These are phyloP conservation scores for Steinernema scapterisci DNA, from an alignment of 2,888 invertebrate species.

Conservation along the genomic window DNA sequence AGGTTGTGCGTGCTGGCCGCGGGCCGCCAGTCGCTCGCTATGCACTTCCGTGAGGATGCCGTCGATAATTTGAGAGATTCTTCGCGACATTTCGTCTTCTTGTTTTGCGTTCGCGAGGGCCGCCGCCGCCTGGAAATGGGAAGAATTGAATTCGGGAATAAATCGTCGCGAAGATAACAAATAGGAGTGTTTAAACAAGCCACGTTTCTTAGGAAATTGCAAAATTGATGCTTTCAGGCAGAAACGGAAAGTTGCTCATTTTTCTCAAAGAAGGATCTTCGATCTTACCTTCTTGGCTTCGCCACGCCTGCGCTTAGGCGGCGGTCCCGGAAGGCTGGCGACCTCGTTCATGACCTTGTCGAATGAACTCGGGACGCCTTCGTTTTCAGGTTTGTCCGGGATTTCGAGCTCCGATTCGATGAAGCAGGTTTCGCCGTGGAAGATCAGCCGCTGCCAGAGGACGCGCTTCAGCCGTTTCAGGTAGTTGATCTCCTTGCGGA, in stretches of 20 bases:
- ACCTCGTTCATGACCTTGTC: slow-evolving; percentile 24
- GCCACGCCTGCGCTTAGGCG: not conserved
- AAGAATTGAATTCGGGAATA: not conserved
- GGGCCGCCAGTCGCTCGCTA: not conserved
- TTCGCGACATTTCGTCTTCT: not conserved
- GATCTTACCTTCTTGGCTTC: slow-evolving; percentile 9
- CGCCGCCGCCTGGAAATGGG: not conserved
- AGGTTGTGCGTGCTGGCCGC: not conserved
- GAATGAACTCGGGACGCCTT: not conserved
- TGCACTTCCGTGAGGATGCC: slow-evolving; percentile 6
- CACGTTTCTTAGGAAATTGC: too few relatives aligned
- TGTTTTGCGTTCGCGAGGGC: not conserved
- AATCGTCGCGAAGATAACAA: too few relatives aligned
- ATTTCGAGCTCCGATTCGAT: slow-evolving; percentile 23
- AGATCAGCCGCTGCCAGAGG: slow-evolving; percentile 16
- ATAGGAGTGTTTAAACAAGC: too few relatives aligned
- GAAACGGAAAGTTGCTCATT: not conserved
- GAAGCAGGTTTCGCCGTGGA: slow-evolving; percentile 7
- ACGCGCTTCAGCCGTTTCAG: slow-evolving; percentile 7
- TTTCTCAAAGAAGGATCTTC: not conserved
- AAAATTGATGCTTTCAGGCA: not conserved
- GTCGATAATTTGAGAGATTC: slow-evolving; percentile 15
- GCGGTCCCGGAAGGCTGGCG: not conserved
- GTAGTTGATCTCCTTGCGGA: slow-evolving; percentile 22
- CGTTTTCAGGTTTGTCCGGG: slow-evolving; percentile 13